These are phyloP conservation scores for Rhincodon typus DNA, from an alignment of 2,797 vertebrate genomes.

Conservation along the genomic window DNA sequence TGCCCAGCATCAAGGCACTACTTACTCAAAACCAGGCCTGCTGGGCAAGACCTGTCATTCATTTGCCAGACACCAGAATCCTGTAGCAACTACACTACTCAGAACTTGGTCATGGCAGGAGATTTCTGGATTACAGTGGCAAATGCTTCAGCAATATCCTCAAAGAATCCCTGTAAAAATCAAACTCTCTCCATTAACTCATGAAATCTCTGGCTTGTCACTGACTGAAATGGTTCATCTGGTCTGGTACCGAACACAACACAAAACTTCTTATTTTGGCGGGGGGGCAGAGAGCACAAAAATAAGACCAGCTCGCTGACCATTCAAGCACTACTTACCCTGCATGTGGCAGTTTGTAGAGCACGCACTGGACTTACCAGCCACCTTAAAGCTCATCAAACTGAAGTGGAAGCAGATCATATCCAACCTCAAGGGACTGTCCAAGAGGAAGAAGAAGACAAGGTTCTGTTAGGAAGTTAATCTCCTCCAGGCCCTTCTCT, in stretches of 20 bases:
- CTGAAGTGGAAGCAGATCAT: background rate
- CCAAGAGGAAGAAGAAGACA: background rate
- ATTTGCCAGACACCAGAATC: background rate
- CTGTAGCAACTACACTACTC: background rate
- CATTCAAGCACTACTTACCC: background rate
- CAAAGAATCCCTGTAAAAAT: background rate
- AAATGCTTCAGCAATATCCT: background rate
- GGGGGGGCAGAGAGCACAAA: background rate
- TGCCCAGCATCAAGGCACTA: background rate
- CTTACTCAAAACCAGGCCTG: too few relatives aligned
- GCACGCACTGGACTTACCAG: background rate
- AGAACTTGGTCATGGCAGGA: background rate
- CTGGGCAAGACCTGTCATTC: background rate
- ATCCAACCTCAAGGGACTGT: background rate
- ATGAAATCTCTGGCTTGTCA: background rate
- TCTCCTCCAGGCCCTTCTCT: background rate
- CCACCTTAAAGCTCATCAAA: background rate
- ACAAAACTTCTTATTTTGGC: background rate
- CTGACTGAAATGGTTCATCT: background rate
- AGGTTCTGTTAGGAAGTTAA: background rate
- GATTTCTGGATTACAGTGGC: background rate
- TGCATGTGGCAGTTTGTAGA: background rate
- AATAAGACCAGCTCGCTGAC: background rate
- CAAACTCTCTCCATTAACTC: background rate
- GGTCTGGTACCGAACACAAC: too few relatives aligned